Evolutionary conservation across 2,888 invertebrate species (phyloP).

Genomic region (Andrena camellia): DNA sequence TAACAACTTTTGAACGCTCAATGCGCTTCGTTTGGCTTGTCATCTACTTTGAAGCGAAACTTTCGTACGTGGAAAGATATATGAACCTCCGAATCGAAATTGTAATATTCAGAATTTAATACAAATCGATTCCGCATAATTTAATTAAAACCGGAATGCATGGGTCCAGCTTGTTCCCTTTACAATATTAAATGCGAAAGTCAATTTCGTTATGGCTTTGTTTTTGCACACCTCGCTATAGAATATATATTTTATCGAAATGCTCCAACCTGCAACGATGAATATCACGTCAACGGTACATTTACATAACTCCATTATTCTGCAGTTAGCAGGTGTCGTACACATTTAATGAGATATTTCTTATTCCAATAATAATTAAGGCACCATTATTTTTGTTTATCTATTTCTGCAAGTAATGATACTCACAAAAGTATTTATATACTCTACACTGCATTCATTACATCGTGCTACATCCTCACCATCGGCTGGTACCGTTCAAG

Average conservation of each 20-base stretch:
- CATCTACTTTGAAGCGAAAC: background rate
- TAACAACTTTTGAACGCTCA: constrained; percentile 1
- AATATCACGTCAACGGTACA: background rate
- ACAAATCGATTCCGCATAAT: background rate
- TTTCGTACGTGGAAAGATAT: background rate
- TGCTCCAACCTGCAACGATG: background rate
- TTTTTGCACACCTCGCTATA: background rate
- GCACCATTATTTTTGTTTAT: constrained; percentile 9
- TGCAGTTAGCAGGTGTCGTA: constrained; percentile 24
- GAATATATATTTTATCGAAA: background rate
- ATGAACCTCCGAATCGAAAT: background rate
- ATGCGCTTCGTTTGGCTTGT: background rate
- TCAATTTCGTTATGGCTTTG: background rate
- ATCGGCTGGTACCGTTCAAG: too few species aligned
- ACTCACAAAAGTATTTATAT: constrained; percentile 13
- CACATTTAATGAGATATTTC: constrained; percentile 12
- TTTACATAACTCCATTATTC: constrained; percentile 13
- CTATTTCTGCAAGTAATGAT: constrained; percentile 5
- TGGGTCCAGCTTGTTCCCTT: background rate
- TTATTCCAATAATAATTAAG: constrained; percentile 18
- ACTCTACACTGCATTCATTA: background rate
- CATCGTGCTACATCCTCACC: background rate
- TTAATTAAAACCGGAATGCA: background rate
- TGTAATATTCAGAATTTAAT: background rate
- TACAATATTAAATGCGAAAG: background rate